phyloP scores from a whole-genome alignment of 2,888 invertebrate species.

The Synanthedon tipuliformis region DNA sequence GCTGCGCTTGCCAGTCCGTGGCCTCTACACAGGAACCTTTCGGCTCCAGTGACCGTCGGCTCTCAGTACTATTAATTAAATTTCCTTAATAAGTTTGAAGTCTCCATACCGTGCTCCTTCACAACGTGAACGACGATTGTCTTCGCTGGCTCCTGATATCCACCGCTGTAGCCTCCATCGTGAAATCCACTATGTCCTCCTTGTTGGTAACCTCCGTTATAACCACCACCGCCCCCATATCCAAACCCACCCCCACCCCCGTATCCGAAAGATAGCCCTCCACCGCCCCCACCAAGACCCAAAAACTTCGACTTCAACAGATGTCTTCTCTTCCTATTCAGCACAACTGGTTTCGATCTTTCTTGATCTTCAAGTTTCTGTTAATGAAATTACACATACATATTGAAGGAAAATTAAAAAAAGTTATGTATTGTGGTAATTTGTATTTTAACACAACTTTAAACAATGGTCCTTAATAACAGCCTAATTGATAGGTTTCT shows the following conservation, averaged over 20 bases:
- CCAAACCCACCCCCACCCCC: slow-evolving; percentile 21
- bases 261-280: slow-evolving; percentile 14
- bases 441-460: background rate
- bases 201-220: slow-evolving; percentile 14
- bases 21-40: too few relatives aligned
- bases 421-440: background rate
- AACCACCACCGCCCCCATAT: slow-evolving; percentile 11
- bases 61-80: too few relatives aligned
- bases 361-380: slow-evolving; percentile 58
- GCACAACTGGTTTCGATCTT: slow-evolving; percentile 11
- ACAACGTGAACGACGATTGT: slow-evolving; percentile 31
- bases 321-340: slow-evolving; percentile 43
- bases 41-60: too few relatives aligned
- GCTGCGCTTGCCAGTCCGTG: too few relatives aligned
- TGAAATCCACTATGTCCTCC: slow-evolving; percentile 10
- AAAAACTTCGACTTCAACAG: slow-evolving; percentile 24
- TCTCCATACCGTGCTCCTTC: slow-evolving; percentile 23
- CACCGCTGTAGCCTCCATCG: slow-evolving; percentile 15
- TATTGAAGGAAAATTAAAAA: slow-evolving; percentile 1
- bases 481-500: background rate
- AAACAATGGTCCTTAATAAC: background rate
- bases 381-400: slow-evolving; percentile 2
- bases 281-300: slow-evolving; percentile 17
- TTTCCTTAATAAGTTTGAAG: background rate
- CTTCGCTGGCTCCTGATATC: slow-evolving; percentile 30